Percentiles rank a stretch among this genome's conserved stretches.
These are phyloP conservation scores for Zelleria hepariella DNA, from an alignment of 2,888 invertebrate genomes.

Conservation along the genomic window DNA sequence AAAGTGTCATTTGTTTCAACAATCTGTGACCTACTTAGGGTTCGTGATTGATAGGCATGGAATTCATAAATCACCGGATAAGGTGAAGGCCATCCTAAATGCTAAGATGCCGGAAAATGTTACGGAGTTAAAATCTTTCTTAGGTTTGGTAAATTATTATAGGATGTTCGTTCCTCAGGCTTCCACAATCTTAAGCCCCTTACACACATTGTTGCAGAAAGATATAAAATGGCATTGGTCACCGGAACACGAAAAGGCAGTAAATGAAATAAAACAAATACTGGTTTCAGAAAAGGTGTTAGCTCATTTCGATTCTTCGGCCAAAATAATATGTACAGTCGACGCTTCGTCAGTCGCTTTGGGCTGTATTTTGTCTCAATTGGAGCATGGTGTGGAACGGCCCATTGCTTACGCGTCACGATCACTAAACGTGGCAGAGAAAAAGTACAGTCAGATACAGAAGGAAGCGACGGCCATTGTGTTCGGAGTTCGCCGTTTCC, in stretches of 20 bases:
- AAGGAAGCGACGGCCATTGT: constrained; percentile 6
- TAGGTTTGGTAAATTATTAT: constrained; percentile 3
- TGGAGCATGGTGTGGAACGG: background rate
- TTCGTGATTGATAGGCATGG: constrained; percentile 1
- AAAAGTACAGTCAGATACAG: constrained; percentile 4
- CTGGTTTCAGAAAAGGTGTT: constrained; percentile 2
- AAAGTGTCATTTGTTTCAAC: background rate
- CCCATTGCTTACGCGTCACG: background rate
- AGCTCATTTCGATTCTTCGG: constrained; percentile 3
- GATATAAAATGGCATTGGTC: constrained; percentile 4
- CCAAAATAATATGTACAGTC: background rate
- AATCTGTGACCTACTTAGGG: background rate
- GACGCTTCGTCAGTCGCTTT: constrained; percentile 2
- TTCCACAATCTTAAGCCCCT: constrained; percentile 2
- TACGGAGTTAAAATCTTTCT: background rate
- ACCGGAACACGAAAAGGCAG: background rate
- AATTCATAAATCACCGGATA: background rate
- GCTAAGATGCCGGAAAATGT: background rate
- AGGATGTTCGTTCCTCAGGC: background rate
- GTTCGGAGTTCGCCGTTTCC: constrained; percentile 1
- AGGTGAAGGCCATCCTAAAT: too few species aligned
- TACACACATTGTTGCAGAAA: constrained; percentile 1
- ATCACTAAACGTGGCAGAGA: background rate
- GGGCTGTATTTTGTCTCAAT: too few species aligned
- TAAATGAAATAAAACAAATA: background rate